These are phyloP conservation scores for Buathra laborator DNA, from an alignment of 2,888 invertebrate genomes.

Conservation along the genomic window DNA sequence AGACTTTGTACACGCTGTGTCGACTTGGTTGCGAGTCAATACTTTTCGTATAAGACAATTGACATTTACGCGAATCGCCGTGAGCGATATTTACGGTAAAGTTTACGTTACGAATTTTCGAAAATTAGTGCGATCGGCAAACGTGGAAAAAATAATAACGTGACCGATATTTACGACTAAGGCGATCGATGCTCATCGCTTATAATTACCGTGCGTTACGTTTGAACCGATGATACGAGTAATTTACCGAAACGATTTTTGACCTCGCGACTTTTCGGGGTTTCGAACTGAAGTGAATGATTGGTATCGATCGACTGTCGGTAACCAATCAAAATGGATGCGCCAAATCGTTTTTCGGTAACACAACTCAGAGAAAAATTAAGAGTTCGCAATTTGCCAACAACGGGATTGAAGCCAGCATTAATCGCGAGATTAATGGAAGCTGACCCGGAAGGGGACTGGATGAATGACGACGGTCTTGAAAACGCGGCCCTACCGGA, in stretches of 20 bases:
- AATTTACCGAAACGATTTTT: too few relatives aligned
- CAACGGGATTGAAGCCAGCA: conserved; percentile 20
- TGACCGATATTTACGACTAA: conserved; percentile 3
- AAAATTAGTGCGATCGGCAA: not conserved
- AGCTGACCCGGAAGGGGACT: conserved; percentile 49
- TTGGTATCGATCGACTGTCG: not conserved
- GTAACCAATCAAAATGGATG: conserved; percentile 25
- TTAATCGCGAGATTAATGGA: conserved; percentile 51
- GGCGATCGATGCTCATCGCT: not conserved
- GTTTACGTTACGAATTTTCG: too few relatives aligned
- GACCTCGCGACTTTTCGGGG: too few relatives aligned
- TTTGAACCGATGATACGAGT: not conserved
- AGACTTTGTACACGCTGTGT: too few relatives aligned
- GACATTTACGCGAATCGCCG: conserved; percentile 24
- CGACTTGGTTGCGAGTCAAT: too few relatives aligned
- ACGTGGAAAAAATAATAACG: too few relatives aligned
- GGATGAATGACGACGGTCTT: conserved; percentile 29
- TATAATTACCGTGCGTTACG: not conserved
- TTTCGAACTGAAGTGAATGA: conserved; percentile 6
- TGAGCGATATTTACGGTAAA: conserved; percentile 26
- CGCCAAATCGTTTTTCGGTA: conserved; percentile 33
- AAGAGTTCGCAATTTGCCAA: conserved; percentile 19
- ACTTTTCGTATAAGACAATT: conserved; percentile 2
- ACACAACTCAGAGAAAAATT: conserved; percentile 48
- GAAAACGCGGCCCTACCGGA: conserved; percentile 1